Conservation (phyloP, 2,113 vertebrate species). For the Galbula dea region DNA sequence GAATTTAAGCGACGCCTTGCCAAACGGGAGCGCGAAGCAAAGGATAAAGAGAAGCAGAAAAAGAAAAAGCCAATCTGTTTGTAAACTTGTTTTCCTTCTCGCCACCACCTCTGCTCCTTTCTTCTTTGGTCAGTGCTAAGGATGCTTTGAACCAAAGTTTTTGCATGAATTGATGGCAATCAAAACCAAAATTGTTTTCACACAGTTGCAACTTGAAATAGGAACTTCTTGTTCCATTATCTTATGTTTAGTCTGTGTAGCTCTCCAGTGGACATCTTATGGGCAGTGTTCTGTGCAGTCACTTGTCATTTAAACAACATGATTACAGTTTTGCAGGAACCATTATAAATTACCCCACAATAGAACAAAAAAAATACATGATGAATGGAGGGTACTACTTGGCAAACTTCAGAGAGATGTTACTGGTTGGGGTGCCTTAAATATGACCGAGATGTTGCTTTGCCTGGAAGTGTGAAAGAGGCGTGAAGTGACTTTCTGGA, state of each 20-base stretch:
- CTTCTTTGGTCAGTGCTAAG: conserved; percentile 84
- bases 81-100: conserved; percentile 78
- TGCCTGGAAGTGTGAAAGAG: neutral
- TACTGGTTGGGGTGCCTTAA: neutral
- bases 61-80: conserved; percentile 94
- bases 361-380: neutral
- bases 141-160: conserved; percentile 24
- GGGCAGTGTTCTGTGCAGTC: neutral
- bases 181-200: neutral
- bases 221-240: neutral
- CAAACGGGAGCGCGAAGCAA: conserved; percentile 88
- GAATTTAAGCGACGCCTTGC: conserved; percentile 94
- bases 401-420: neutral
- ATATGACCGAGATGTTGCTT: neutral
- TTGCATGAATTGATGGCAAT: conserved; percentile 4
- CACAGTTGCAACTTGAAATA: neutral
- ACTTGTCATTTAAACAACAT: neutral
- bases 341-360: no score
- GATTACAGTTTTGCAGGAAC: neutral
- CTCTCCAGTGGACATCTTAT: neutral
- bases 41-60: conserved; percentile 89
- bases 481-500: neutral
- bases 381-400: neutral
- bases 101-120: conserved; percentile 67
- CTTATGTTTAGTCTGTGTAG: neutral